Percentiles rank a stretch among this genome's conserved stretches.
Conservation (phyloP, 2,113 vertebrate species). For the Channa argus region DNA sequence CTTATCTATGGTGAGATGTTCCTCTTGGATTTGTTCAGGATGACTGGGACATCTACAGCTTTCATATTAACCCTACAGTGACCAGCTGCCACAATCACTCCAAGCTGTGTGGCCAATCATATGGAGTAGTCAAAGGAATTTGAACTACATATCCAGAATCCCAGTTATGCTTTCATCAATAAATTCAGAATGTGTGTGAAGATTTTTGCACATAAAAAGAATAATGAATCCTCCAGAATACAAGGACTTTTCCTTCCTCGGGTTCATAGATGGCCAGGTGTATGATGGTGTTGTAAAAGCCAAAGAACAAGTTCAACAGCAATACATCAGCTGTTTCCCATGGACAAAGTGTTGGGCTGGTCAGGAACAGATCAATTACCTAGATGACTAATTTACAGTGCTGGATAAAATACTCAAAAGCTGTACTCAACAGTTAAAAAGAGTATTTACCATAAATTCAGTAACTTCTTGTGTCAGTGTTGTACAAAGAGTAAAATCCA, state of each 20-base stretch:
- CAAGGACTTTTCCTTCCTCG: conserved; percentile 51
- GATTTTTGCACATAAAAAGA: no score
- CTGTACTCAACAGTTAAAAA: no score
- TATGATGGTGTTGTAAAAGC: conserved; percentile 92
- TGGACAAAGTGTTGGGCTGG: conserved; percentile 91
- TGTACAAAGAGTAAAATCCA: no score
- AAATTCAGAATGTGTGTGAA: conserved; percentile 92
- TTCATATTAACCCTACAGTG: conserved; percentile 91
- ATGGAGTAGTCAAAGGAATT: conserved; percentile 85
- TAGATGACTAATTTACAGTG: no score
- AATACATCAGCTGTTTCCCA: conserved; percentile 90
- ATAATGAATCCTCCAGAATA: no score
- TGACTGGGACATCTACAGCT: conserved; percentile 87
- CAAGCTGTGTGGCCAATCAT: conserved; percentile 89
- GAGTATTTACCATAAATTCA: no score
- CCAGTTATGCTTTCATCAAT: conserved; percentile 95
- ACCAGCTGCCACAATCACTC: conserved; percentile 90
- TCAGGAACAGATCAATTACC: conserved; percentile 83
- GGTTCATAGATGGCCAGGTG: conserved; percentile 86
- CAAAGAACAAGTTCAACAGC: conserved; percentile 89
- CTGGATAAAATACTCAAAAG: no score
- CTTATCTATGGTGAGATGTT: conserved; percentile 14
- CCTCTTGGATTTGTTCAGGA: conserved; percentile 61
- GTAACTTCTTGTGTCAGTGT: no score
- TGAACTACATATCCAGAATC: conserved; percentile 90